Percentiles rank a stretch among this genome's conserved stretches.
These are phyloP conservation scores for Globodera ellingtonae DNA, from an alignment of 1,140 invertebrate genomes.

Conservation along the genomic window DNA sequence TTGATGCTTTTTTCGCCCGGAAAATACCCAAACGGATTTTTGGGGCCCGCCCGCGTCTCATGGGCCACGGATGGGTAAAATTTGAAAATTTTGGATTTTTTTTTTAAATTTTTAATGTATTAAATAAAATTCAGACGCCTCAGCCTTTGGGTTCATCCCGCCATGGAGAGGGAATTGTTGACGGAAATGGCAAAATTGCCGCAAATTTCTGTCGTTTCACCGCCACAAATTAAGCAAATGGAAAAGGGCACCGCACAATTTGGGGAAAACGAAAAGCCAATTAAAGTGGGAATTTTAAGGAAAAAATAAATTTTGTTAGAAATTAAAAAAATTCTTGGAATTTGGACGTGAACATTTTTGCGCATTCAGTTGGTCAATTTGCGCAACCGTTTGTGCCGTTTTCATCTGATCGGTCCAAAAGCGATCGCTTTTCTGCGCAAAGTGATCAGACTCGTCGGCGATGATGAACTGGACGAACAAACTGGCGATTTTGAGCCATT, in stretches of 20 bases:
- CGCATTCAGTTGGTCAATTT: slow-evolving; percentile 29
- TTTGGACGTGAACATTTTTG: neutral
- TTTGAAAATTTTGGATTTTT: slow-evolving; percentile 7
- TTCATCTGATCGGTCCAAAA: slow-evolving; percentile 34
- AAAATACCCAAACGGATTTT: slow-evolving; percentile 29
- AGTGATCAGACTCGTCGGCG: slow-evolving; percentile 21
- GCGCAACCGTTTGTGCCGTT: slow-evolving; percentile 20
- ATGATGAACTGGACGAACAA: slow-evolving; percentile 7
- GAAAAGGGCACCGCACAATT: neutral
- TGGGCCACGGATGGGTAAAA: slow-evolving; percentile 28
- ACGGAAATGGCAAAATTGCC: neutral
- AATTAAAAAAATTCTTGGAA: neutral
- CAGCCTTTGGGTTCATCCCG: slow-evolving; percentile 34
- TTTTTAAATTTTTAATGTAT: neutral
- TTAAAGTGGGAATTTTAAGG: neutral
- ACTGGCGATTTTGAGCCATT: neutral
- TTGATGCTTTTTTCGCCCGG: slow-evolving; percentile 29
- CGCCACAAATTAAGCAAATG: slow-evolving; percentile 1
- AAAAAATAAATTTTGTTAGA: neutral
- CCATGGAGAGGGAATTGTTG: slow-evolving; percentile 14
- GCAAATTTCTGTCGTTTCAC: slow-evolving; percentile 16
- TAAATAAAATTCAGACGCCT: slow-evolving; percentile 11
- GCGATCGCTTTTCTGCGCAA: slow-evolving; percentile 5
- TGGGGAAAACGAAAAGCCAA: neutral
- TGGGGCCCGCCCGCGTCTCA: slow-evolving; percentile 40